Evolutionary conservation across 2,113 vertebrate genomes (phyloP), one percentile per base, ranked within the genome.

Genomic region (Sinocyclocheilus rhinocerous): DNA sequence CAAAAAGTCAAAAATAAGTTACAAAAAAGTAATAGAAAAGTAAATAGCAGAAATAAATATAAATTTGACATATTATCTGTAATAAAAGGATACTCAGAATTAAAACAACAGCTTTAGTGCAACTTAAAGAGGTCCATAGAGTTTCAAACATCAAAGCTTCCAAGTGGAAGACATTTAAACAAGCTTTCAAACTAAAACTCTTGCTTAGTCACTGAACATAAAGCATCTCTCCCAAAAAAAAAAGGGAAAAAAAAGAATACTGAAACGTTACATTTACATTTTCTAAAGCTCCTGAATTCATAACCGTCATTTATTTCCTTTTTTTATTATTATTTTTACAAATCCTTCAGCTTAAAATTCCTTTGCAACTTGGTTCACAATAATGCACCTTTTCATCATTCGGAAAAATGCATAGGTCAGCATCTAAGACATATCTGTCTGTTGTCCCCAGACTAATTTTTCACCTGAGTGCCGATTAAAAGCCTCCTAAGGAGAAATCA

Each of bases 381-480:
- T 26, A 72, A 22, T 15, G 20, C 20, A 22, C 42, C 22, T 36
- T 26, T 20, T 42, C 69, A 76, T 63, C 76, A 52, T 87, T 73
- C n/a, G 6, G 9, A 65, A 63, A 87, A 75, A 73, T 8, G 65
- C 65, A 73, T 15, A 52, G 61, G 83, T 76, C 83, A 76, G 70
- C 83, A 85, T 85, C 81, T 82, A 4, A 75, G 36, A 26, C 57
- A 36, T 77, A 73, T 85, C 65, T 84, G 67, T 84, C 72, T 26
- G 85, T 85, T 59, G 73, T 79, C 70, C 83, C 57, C 65, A 50
- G n/a, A 72, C 42, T n/a, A 24, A 85, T 61, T 85, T 88, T 65
- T 88, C 83, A 88, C 83, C 63, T 76, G 78, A 85, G 59, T 77
- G 87, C 76, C 83, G 57, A 72, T 85, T 88, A 88, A 88, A 85